A percentile compares a stretch with the other conserved stretches of the same genome.
Conservation (phyloP, 1,140 invertebrate species). For the Daktulosphaira vitifoliae region DNA sequence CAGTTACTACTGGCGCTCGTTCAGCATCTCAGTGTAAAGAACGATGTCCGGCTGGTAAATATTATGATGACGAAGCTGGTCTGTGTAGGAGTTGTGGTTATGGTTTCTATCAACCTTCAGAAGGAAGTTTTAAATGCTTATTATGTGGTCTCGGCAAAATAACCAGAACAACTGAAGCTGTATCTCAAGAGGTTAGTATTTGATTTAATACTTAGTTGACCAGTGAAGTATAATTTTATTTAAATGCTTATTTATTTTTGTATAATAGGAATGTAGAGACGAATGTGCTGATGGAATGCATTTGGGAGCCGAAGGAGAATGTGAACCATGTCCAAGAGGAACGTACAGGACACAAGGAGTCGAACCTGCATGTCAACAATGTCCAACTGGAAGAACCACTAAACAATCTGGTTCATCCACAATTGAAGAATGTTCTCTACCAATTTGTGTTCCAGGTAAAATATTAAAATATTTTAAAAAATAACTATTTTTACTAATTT, state of each 20-base stretch:
- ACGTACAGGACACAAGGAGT: conserved; percentile 81
- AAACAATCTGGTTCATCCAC: conserved; percentile 68
- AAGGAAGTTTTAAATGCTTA: conserved; percentile 82
- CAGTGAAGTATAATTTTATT: too few species aligned
- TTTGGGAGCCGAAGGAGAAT: conserved; percentile 76
- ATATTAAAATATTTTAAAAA: not conserved
- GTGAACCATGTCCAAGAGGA: conserved; percentile 83
- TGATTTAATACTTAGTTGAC: too few species aligned
- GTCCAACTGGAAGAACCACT: conserved; percentile 82
- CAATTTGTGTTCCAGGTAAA: conserved; percentile 66
- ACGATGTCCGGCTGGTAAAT: conserved; percentile 82
- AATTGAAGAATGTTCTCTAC: conserved; percentile 84
- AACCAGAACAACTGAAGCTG: conserved; percentile 81
- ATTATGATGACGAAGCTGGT: conserved; percentile 74
- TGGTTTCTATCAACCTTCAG: conserved; percentile 84
- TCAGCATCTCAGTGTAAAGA: conserved; percentile 86
- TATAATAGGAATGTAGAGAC: conserved; percentile 64
- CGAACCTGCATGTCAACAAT: conserved; percentile 77
- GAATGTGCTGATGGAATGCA: conserved; percentile 86
- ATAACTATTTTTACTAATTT: too few species aligned
- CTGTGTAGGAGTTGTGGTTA: conserved; percentile 85
- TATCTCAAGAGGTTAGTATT: conserved; percentile 55
- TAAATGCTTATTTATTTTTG: not conserved
- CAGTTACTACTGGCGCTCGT: conserved; percentile 72
- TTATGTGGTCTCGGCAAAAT: conserved; percentile 88